These are phyloP conservation scores for Coranthus polyacanthus DNA, from an alignment of 2,797 vertebrate species.

Conservation along the genomic window DNA sequence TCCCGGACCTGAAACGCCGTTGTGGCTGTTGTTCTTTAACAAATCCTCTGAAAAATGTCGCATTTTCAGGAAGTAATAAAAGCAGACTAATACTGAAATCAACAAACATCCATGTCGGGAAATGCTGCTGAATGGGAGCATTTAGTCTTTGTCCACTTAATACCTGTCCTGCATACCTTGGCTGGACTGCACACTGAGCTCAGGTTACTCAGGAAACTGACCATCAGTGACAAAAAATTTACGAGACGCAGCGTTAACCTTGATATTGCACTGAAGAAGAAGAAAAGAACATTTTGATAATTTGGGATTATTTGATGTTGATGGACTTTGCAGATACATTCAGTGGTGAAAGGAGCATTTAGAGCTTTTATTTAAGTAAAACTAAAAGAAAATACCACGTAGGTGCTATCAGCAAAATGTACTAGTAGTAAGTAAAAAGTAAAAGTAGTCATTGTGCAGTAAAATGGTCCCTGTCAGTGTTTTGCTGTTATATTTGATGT, in stretches of 20 bases:
- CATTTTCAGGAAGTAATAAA: slow-evolving; percentile 33
- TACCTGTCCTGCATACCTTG: slow-evolving; percentile 48
- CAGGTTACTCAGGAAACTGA: slow-evolving; percentile 39
- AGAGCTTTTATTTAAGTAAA: too few relatives aligned
- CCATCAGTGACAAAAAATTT: too few relatives aligned
- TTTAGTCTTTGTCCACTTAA: slow-evolving; percentile 49
- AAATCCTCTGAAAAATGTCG: slow-evolving; percentile 38
- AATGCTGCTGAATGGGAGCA: slow-evolving; percentile 20
- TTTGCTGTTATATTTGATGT: too few relatives aligned
- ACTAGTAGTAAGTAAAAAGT: too few relatives aligned
- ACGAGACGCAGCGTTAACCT: too few relatives aligned
- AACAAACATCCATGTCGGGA: slow-evolving; percentile 45
- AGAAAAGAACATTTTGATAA: too few relatives aligned
- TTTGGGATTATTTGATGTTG: neutral
- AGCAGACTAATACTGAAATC: slow-evolving; percentile 31
- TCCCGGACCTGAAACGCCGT: slow-evolving; percentile 3
- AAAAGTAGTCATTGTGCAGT: too few relatives aligned
- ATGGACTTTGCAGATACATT: too few relatives aligned
- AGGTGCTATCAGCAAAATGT: too few relatives aligned
- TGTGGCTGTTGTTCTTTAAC: slow-evolving; percentile 15
- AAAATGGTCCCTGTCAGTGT: too few relatives aligned
- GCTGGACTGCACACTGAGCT: slow-evolving; percentile 23
- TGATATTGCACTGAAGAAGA: neutral
- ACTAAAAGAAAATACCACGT: too few relatives aligned
- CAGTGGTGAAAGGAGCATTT: too few relatives aligned